phyloP scores from a whole-genome alignment of 2,113 vertebrate species.

The Tachycineta bicolor region DNA sequence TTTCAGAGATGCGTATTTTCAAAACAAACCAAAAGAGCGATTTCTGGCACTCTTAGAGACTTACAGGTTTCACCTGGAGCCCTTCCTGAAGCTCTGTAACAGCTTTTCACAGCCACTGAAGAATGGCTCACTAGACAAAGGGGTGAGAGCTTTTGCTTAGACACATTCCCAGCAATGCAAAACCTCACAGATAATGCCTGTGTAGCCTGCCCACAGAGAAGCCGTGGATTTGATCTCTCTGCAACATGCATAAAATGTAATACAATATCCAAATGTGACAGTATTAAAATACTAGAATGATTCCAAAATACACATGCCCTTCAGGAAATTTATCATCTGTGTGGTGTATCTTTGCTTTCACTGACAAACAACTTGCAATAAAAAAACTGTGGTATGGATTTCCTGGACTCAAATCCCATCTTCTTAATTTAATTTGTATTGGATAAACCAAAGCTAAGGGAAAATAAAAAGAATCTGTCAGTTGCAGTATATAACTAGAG shows the following conservation, averaged over 20 bases:
- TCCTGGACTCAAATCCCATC: background rate
- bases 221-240: background rate
- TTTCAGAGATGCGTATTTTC: background rate
- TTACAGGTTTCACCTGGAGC: background rate
- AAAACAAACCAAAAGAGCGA: background rate
- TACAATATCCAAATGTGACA: background rate
- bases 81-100: background rate
- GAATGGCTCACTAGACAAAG: background rate
- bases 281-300: background rate
- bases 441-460: background rate
- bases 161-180: background rate
- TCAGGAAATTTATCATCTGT: background rate
- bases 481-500: background rate
- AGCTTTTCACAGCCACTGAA: background rate
- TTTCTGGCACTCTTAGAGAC: background rate
- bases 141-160: background rate
- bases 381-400: background rate
- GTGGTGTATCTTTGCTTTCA: background rate
- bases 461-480: background rate
- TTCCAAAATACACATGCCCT: background rate
- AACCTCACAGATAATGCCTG: background rate
- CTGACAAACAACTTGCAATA: background rate
- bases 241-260: background rate
- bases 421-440: background rate
- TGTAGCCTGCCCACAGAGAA: background rate